Base-by-base conservation (phyloP, 2,888 invertebrate species). In the Autographa gamma region DNA sequence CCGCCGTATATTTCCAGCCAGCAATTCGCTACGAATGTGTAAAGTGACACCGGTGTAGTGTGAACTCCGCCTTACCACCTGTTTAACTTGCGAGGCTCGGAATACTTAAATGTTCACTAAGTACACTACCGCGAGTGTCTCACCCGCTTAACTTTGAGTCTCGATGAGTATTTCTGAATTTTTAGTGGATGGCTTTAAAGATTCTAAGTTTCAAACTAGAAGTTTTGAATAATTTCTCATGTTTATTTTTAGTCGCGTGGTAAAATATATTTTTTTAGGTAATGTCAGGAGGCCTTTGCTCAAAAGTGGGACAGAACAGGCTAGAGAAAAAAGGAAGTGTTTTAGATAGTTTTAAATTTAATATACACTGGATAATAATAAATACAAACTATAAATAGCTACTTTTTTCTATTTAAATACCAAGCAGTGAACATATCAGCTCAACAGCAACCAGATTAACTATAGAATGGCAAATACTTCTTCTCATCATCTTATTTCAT, bases 51-150 rank as follows among this genome's bases (percentile, higher is more conserved):
- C 58, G n/a, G 54, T 67, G 63, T 71, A 72, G 74, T 74, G 65
- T 63, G 66, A 74, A 76, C 62, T 75, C 77, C 43, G 56, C 31
- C 69, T 72, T 62, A 41, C 71, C 74, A 72, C 76, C 70, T 84
- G 84, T 79, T 73, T 76, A 74, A 85, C 74, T 80, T 84, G 59
- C 41, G 73, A 80, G 73, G 75, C 67, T 34, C 34, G 64, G 71
- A 80, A 77, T 79, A 81, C 71, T 77, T 78, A 66, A 67, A 69
- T 76, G 73, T 80, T 69, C 66, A 71, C 71, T 60, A 69, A 80
- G 73, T 78, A 76, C 48, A 75, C 66, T 62, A 56, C 77, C 58
- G 13, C 31, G 52, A 58, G 76, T 79, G 43, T 76, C 67, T 68
- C 41, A 16, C 54, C 25, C 71, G 34, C 66, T 76, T 32, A 52